Evolutionary conservation across 2,797 vertebrate genomes (phyloP), one percentile per base, ranked within the genome.

Genomic region (Eulemur rubriventer): DNA sequence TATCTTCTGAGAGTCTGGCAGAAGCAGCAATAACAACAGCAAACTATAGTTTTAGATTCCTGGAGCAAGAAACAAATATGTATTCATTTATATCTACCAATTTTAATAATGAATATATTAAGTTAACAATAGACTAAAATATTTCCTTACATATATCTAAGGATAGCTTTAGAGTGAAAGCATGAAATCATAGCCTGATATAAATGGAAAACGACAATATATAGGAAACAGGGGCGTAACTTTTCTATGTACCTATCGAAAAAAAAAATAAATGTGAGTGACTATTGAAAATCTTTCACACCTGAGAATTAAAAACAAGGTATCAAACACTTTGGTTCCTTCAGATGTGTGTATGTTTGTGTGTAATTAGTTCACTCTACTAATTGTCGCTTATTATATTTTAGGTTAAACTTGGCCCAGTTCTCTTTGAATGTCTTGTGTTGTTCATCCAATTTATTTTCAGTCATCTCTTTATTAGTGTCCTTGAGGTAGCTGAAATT

Each of bases 101-200:
- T 91, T 94, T 91, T 93, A 93, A 96, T 89, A 79, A 76, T 83
- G n/a, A 2, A 24, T 94, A 28, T 65, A 75, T 52, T 92, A 94
- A 75, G 89, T 92, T 79, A 96, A 94, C 86, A 52, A 61, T 79
- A 70, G 50, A 43, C 2, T 69, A 41, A 90, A 35, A 61, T 94
- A 59, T 85, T 89, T 94, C 41, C n/a, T 69, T 95, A 41, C 20
- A 85, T 46, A 69, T 87, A n/a, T 35, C 24, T 65, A 86, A 61
- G 43, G 26, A 81, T 69, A 91, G 38, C 11, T 91, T 94, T 72
- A 78, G 17, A n/a, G 7, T 46, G 28, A 92, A 92, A 89, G 33
- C 28, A 69, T 85, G 18, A 78, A 84, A 55, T 16, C 61, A 33
- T 20, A 38, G 28, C 2, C 20, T 82, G 18, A 43, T 88, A 17